Percentiles rank a stretch among this genome's conserved stretches.
Evolutionary conservation across 1,140 invertebrate genomes (phyloP).

Genomic region (Saxidomus purpurata): DNA sequence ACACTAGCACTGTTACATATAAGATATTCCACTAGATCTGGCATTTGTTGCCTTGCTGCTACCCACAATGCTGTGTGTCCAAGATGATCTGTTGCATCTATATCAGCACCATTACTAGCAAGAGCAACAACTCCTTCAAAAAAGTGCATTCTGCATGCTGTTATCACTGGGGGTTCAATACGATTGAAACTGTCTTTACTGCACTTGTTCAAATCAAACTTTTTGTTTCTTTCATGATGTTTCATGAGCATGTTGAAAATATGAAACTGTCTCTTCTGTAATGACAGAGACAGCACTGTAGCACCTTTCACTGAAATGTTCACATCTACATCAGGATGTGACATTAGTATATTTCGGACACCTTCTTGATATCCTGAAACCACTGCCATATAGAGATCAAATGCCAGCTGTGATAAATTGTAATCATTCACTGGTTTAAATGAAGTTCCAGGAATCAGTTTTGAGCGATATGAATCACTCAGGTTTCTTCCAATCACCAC

Average conservation of each 20-base stretch:
- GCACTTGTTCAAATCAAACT: constrained; percentile 81
- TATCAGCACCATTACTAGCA: constrained; percentile 81
- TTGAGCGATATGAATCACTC: constrained; percentile 39
- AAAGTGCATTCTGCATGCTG: constrained; percentile 83
- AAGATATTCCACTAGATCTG: constrained; percentile 81
- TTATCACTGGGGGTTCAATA: constrained; percentile 83
- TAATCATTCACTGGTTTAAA: constrained; percentile 82
- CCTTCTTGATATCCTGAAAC: constrained; percentile 70
- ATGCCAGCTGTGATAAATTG: constrained; percentile 80
- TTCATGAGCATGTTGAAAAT: constrained; percentile 82
- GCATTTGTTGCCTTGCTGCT: constrained; percentile 82
- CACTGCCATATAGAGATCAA: constrained; percentile 81
- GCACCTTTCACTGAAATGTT: constrained; percentile 82
- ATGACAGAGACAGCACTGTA: constrained; percentile 80
- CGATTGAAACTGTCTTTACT: constrained; percentile 82
- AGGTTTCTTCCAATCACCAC: constrained; percentile 41
- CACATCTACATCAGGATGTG: constrained; percentile 82
- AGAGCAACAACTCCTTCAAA: constrained; percentile 81
- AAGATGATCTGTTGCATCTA: constrained; percentile 81
- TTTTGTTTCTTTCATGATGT: constrained; percentile 79
- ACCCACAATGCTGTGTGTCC: constrained; percentile 84
- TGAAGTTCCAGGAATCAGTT: constrained; percentile 71
- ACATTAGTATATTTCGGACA: constrained; percentile 79
- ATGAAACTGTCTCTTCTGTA: constrained; percentile 82
- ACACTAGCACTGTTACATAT: constrained; percentile 84